Conservation (phyloP, 2,888 invertebrate species). For the Drosophila hamatofila region DNA sequence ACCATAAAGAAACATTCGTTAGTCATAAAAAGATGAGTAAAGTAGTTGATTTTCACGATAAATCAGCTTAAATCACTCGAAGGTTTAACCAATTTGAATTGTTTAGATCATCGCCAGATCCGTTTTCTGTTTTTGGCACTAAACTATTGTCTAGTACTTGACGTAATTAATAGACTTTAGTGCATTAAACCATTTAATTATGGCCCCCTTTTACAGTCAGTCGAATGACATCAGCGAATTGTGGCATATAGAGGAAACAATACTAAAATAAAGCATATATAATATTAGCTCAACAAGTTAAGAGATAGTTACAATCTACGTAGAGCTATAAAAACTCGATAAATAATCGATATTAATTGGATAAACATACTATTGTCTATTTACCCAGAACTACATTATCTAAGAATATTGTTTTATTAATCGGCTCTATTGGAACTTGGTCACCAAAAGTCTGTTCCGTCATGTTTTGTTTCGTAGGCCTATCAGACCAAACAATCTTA, state of each 20-base stretch:
- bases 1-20: too few species aligned
- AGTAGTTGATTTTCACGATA: neutral
- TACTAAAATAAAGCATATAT: neutral
- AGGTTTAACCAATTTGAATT: neutral
- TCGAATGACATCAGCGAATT: slow-evolving; percentile 48
- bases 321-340: neutral
- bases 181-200: slow-evolving; percentile 19
- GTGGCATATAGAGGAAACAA: slow-evolving; percentile 37
- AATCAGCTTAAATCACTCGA: neutral
- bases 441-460: neutral
- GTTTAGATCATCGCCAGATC: slow-evolving; percentile 37
- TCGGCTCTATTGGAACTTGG: neutral
- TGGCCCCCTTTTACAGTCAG: slow-evolving; percentile 11
- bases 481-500: neutral
- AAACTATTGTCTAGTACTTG: slow-evolving; percentile 13
- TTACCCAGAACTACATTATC: neutral
- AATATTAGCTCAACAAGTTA: neutral
- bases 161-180: slow-evolving; percentile 26
- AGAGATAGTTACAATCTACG: too few species aligned
- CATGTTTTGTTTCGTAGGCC: neutral
- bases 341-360: neutral
- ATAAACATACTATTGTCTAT: neutral
- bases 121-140: slow-evolving; percentile 4
- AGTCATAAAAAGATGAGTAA: neutral
- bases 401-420: neutral